Evolutionary conservation across 1,140 invertebrate genomes (phyloP), one percentile per base, ranked within the genome.

Genomic region (Temnothorax longispinosus): DNA sequence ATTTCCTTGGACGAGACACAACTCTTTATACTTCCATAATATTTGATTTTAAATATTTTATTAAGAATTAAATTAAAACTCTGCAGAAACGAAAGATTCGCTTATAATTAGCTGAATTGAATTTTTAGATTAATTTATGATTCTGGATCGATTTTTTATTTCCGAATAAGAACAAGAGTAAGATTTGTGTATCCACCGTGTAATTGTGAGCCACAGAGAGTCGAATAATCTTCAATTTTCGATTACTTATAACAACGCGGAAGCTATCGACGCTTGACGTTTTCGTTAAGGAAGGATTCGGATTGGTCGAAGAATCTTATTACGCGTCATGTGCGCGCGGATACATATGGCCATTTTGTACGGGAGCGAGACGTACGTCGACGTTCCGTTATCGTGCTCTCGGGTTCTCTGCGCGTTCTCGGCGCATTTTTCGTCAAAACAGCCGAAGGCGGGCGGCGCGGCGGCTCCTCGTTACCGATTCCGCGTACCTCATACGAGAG

Each of bases 401-500:
- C 65, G 27, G 65, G 21, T 21, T 54, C 38, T 47, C 47, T 5
- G 32, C 47, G 64, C 84, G 71, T 76, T 69, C 72, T 18, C 67
- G 13, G 47, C 50, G 62, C 64, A 41, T 88, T 86, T 62, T 71
- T 74, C 65, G 58, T 77, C 62, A 50, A 6, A 75, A 87, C 76
- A 60, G 52, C 80, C 67, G 38, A 82, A 75, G 80, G 80, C 67
- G 27, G 80, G 80, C 67, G 27, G 67, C 1, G 27, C n/a, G 54
- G 27, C 27, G 44, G 58, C 27, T 74, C 54, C 80, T 84, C 54
- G 80, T 84, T 84, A 84, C 80, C 80, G 80, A 84, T 84, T 84
- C 69, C 54, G 54, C 32, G 69, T 56, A 84, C 58, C 69, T 41
- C 47, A 11, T 47, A 74, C 67, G 67, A 72, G 80, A 74, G 80